phyloP scores from a whole-genome alignment of 2,888 invertebrate species.

The Spodoptera picta region DNA sequence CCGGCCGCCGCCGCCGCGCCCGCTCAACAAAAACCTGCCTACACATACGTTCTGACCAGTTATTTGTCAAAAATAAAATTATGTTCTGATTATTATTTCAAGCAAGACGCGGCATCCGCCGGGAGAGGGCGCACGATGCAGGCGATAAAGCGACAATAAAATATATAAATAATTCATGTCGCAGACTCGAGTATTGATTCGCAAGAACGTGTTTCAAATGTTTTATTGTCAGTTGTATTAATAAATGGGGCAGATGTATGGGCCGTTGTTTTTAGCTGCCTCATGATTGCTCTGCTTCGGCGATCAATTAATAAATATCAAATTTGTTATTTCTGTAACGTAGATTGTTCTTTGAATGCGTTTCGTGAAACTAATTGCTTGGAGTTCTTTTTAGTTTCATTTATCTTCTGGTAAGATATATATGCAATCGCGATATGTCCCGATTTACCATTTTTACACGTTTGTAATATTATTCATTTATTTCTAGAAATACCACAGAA shows the following conservation, averaged over 20 bases:
- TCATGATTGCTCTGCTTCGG: constrained; percentile 72
- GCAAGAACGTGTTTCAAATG: constrained; percentile 88
- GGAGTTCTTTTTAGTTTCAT: constrained; percentile 15
- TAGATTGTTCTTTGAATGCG: constrained; percentile 37
- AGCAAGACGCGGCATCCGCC: constrained; percentile 65
- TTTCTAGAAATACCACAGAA: too few relatives aligned
- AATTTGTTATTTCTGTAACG: constrained; percentile 70
- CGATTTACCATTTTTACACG: neutral
- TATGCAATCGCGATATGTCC: too few relatives aligned
- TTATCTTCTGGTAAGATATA: neutral
- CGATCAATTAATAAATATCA: constrained; percentile 83
- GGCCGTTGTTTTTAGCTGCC: constrained; percentile 69
- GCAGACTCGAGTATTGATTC: constrained; percentile 82
- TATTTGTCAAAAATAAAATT: constrained; percentile 88
- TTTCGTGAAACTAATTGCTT: constrained; percentile 11
- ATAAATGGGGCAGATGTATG: constrained; percentile 86
- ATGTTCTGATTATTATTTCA: constrained; percentile 86
- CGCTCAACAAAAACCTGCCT: constrained; percentile 70
- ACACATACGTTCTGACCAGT: constrained; percentile 74
- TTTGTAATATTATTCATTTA: too few relatives aligned
- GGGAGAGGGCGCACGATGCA: constrained; percentile 68
- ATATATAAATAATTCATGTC: constrained; percentile 87
- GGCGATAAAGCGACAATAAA: constrained; percentile 87
- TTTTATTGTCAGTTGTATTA: constrained; percentile 83
- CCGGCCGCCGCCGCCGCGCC: constrained; percentile 52